Evolutionary conservation across 2,797 vertebrate species (phyloP).

Genomic region (Pempheris klunzingeri): DNA sequence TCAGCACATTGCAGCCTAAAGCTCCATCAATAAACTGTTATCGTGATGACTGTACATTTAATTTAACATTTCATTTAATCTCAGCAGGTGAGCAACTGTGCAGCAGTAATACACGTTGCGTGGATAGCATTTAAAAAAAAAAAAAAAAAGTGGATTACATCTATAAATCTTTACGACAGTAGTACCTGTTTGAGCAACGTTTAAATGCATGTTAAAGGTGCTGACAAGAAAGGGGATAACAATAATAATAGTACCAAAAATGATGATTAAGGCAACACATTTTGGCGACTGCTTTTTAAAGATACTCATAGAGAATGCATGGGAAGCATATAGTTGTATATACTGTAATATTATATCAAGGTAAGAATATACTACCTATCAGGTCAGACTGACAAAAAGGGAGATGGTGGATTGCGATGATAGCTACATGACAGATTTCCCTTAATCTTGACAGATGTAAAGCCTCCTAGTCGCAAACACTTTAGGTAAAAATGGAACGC

Average conservation of each 20-base stretch:
- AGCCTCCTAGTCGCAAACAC: too few species aligned
- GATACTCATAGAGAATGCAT: too few species aligned
- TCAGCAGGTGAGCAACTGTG: background rate
- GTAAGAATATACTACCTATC: background rate
- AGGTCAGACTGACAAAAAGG: background rate
- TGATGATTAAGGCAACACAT: background rate
- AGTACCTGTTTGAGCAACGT: background rate
- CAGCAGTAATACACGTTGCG: background rate
- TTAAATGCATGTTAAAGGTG: background rate
- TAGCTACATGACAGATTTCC: too few species aligned
- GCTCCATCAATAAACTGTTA: background rate
- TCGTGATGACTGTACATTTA: constrained; percentile 11
- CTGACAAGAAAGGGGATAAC: background rate
- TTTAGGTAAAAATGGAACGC: too few species aligned
- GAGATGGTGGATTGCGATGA: too few species aligned
- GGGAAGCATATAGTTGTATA: too few species aligned
- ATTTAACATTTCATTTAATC: constrained; percentile 11
- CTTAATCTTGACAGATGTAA: too few species aligned
- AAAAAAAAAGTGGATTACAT: background rate
- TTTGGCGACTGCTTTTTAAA: background rate
- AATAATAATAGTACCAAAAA: background rate
- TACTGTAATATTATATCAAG: background rate
- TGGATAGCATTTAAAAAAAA: background rate
- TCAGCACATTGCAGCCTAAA: constrained; percentile 20
- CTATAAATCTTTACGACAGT: background rate